Percentiles rank a stretch among this genome's conserved stretches.
Conservation (phyloP, 2,113 vertebrate species). For the Brevimyrus niger region DNA sequence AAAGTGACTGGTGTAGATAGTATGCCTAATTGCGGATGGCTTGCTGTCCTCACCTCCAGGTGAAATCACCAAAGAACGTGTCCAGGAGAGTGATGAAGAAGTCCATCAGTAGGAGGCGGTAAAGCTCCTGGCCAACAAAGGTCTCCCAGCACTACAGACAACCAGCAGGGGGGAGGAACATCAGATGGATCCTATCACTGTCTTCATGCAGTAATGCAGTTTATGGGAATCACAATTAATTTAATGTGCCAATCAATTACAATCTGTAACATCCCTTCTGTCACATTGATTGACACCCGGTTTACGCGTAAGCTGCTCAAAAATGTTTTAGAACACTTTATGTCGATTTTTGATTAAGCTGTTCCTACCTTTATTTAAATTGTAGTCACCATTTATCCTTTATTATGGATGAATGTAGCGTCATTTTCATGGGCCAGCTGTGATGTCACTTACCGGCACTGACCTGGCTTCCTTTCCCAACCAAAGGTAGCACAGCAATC, state of each 20-base stretch:
- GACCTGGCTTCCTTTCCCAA: slow-evolving; percentile 51
- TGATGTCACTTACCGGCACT: slow-evolving; percentile 34
- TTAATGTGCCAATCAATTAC: neutral
- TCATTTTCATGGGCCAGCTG: neutral
- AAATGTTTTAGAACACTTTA: neutral
- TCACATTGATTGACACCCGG: neutral
- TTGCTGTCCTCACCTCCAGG: slow-evolving; percentile 73
- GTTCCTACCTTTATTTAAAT: neutral
- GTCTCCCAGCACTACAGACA: slow-evolving; percentile 83
- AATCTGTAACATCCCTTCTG: neutral
- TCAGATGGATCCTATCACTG: neutral
- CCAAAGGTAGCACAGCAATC: slow-evolving; percentile 82
- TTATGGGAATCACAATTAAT: neutral
- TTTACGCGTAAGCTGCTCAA: neutral
- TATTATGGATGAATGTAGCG: neutral
- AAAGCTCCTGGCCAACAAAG: slow-evolving; percentile 89
- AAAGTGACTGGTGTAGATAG: neutral
- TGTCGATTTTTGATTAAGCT: neutral
- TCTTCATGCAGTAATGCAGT: neutral
- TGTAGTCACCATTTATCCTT: neutral
- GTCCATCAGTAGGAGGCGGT: slow-evolving; percentile 82
- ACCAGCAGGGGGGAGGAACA: neutral
- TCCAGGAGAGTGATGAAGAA: slow-evolving; percentile 77
- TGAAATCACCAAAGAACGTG: slow-evolving; percentile 72
- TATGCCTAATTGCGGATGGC: neutral